phyloP scores from a whole-genome alignment of 2,888 invertebrate species.

The Zygothrica quintamaculata region DNA sequence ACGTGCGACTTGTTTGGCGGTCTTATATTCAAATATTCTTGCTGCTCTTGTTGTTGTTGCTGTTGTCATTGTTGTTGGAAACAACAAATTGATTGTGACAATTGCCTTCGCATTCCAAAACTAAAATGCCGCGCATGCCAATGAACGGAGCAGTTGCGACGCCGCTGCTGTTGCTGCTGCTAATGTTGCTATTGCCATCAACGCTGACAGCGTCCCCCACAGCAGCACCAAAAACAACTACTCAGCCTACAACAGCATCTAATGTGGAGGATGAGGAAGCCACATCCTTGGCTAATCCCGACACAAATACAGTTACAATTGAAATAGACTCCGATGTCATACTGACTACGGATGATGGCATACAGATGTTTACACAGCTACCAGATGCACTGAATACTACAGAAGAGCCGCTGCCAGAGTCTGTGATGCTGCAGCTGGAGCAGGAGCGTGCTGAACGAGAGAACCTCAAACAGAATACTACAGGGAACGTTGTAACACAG shows the following conservation, averaged over 20 bases:
- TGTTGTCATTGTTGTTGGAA: constrained; percentile 23
- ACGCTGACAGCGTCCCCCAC: constrained; percentile 5
- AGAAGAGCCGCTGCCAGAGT: constrained; percentile 57
- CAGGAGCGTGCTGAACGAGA: constrained; percentile 21
- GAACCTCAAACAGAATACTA: not conserved
- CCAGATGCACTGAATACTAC: constrained; percentile 23
- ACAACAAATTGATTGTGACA: constrained; percentile 62
- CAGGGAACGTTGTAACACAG: not conserved
- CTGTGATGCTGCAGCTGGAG: constrained; percentile 47
- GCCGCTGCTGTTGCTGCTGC: constrained; percentile 17
- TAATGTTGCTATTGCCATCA: constrained; percentile 17
- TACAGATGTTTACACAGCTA: constrained; percentile 31
- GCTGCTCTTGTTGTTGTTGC: constrained; percentile 14
- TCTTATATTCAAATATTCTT: constrained; percentile 29
- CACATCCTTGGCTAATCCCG: constrained; percentile 10
- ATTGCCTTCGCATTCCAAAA: constrained; percentile 53
- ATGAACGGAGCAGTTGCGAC: constrained; percentile 38
- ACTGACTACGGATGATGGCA: constrained; percentile 49
- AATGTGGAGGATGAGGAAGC: constrained; percentile 14
- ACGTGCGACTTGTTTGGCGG: constrained; percentile 62
- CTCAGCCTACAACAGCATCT: not conserved
- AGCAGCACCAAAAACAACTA: not conserved
- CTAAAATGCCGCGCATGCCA: constrained; percentile 62
- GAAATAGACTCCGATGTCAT: constrained; percentile 41
- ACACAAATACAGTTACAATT: constrained; percentile 47